phyloP scores from a whole-genome alignment of 1,140 invertebrate species.

The Saccostrea echinata region DNA sequence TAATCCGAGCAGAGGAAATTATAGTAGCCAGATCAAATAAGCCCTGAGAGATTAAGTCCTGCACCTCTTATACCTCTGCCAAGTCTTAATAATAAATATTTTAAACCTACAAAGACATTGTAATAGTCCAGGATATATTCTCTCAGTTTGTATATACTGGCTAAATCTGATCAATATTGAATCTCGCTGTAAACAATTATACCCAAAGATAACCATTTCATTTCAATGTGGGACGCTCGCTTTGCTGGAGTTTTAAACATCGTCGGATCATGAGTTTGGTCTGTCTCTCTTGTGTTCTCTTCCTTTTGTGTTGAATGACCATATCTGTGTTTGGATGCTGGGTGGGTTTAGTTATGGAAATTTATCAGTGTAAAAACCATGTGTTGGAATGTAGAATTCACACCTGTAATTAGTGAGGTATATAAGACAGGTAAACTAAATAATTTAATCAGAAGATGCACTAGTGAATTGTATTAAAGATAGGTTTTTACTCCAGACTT shows the following conservation, averaged over 20 bases:
- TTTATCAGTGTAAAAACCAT: background rate
- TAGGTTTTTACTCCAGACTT: too few species aligned
- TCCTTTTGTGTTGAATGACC: background rate
- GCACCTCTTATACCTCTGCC: conserved; percentile 17
- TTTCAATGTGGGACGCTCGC: background rate
- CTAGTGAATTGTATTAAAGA: too few species aligned
- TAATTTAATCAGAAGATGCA: too few species aligned
- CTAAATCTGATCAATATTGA: conserved; percentile 24
- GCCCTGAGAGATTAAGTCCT: conserved; percentile 13
- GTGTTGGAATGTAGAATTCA: background rate
- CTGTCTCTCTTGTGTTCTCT: background rate
- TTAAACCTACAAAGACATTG: conserved; percentile 15
- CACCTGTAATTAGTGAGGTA: background rate
- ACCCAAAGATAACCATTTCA: conserved; percentile 14
- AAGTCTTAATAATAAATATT: conserved; percentile 30
- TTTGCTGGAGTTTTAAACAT: background rate
- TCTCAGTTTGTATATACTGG: conserved; percentile 4
- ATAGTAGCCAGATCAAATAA: conserved; percentile 17
- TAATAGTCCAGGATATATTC: background rate
- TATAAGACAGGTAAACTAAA: background rate
- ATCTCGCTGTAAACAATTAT: conserved; percentile 23
- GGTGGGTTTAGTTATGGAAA: background rate
- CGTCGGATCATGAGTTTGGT: background rate
- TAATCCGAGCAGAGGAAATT: background rate
- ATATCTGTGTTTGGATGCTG: background rate